Evolutionary conservation across 1,140 invertebrate genomes (phyloP).

Genomic region (Apis laboriosa): DNA sequence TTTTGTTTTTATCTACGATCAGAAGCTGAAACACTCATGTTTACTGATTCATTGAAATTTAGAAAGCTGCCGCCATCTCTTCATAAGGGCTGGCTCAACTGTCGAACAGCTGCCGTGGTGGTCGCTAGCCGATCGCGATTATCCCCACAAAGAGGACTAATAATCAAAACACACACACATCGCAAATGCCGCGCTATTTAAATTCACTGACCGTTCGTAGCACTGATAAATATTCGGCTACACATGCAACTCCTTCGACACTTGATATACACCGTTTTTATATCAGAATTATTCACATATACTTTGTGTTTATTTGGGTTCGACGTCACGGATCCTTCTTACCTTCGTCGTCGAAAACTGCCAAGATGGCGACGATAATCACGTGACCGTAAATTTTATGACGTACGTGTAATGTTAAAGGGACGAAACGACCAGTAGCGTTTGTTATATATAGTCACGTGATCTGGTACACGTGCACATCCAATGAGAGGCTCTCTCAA

Average conservation of each 20-base stretch:
- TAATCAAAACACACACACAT: conserved; percentile 59
- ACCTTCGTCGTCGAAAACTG: conserved; percentile 75
- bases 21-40: neutral
- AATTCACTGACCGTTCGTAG: conserved; percentile 71
- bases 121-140: conserved; percentile 61
- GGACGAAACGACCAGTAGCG: conserved; percentile 62
- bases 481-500: conserved; percentile 62
- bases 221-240: conserved; percentile 66
- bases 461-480: conserved; percentile 61
- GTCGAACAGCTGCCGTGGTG: conserved; percentile 72
- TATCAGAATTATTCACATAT: conserved; percentile 70
- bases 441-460: conserved; percentile 61
- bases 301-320: conserved; percentile 75
- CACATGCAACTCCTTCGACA: conserved; percentile 61
- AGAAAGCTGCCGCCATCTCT: conserved; percentile 68
- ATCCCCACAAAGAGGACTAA: conserved; percentile 66
- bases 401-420: conserved; percentile 69
- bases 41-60: conserved; percentile 36
- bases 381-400: conserved; percentile 74
- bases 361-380: conserved; percentile 75
- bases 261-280: conserved; percentile 57
- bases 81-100: conserved; percentile 61
- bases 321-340: conserved; percentile 76
- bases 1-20: conserved; percentile 1
- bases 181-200: conserved; percentile 71